These are phyloP conservation scores for Notodromas monacha DNA, from an alignment of 2,888 invertebrate species.

Conservation along the genomic window DNA sequence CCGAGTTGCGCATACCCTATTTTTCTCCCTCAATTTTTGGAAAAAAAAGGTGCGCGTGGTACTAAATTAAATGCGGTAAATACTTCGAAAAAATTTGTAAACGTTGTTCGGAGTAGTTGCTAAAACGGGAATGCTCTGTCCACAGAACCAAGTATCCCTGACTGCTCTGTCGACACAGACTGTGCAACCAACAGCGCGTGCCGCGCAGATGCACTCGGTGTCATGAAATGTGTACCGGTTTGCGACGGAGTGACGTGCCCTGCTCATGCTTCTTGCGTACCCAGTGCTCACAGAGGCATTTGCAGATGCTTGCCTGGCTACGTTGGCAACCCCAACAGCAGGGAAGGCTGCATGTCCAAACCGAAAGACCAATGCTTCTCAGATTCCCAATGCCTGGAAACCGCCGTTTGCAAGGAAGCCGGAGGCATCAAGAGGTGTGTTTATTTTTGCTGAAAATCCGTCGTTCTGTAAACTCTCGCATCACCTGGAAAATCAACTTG, in stretches of 20 bases:
- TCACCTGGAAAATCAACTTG: background rate
- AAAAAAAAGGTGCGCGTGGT: no score
- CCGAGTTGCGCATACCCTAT: no score
- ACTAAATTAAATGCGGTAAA: no score
- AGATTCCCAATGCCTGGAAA: slow-evolving; percentile 49
- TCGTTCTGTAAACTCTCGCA: no score
- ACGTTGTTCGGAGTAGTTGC: no score
- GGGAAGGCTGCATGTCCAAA: slow-evolving; percentile 43
- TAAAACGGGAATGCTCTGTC: no score
- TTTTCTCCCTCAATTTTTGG: no score
- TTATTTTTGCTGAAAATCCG: background rate
- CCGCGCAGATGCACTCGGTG: slow-evolving; percentile 46
- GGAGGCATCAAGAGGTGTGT: slow-evolving; percentile 14
- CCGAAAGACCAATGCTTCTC: slow-evolving; percentile 38
- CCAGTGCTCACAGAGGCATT: slow-evolving; percentile 17
- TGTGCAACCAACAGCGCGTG: slow-evolving; percentile 37
- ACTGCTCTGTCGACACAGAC: slow-evolving; percentile 33
- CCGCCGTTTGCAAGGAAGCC: slow-evolving; percentile 34
- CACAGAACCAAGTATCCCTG: slow-evolving; percentile 36
- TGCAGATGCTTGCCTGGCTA: slow-evolving; percentile 55
- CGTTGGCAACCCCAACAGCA: slow-evolving; percentile 58
- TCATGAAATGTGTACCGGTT: slow-evolving; percentile 41
- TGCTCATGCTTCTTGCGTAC: slow-evolving; percentile 39
- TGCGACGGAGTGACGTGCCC: slow-evolving; percentile 54
- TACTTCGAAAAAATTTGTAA: no score